phyloP scores from a whole-genome alignment of 2,797 vertebrate species.

The Acanthurus leucopareius region DNA sequence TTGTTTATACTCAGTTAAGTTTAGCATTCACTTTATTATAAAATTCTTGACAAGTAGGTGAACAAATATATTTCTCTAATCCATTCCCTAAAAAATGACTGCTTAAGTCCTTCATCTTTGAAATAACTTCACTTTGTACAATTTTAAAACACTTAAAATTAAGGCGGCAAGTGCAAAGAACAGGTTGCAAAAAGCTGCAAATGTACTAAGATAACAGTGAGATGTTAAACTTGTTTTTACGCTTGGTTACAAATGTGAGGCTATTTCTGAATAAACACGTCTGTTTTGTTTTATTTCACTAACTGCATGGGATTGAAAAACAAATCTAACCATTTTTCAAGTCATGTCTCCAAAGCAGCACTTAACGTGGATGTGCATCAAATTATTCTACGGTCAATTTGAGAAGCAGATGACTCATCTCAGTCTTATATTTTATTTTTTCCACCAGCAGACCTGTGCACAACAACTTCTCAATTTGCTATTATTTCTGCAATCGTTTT shows the following conservation, averaged over 20 bases:
- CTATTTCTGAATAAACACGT: slow-evolving; percentile 29
- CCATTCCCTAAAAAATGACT: no score
- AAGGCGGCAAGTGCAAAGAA: slow-evolving; percentile 7
- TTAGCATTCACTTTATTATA: neutral
- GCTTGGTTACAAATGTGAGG: slow-evolving; percentile 26
- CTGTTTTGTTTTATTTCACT: slow-evolving; percentile 42
- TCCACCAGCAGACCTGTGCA: slow-evolving; percentile 8
- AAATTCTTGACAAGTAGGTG: neutral
- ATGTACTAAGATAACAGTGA: slow-evolving; percentile 15
- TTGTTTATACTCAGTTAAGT: neutral
- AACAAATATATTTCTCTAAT: neutral
- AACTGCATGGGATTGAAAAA: slow-evolving; percentile 24
- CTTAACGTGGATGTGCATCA: slow-evolving; percentile 45
- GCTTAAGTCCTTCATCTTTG: neutral
- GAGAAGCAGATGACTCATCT: slow-evolving; percentile 39
- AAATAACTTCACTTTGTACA: slow-evolving; percentile 2
- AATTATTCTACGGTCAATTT: slow-evolving; percentile 38
- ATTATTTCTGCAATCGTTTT: slow-evolving; percentile 44
- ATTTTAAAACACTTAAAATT: slow-evolving; percentile 12
- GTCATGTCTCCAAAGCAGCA: slow-evolving; percentile 13
- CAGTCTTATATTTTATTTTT: slow-evolving; percentile 7
- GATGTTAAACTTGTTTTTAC: slow-evolving; percentile 11
- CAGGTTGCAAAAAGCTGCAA: neutral
- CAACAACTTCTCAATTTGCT: slow-evolving; percentile 27
- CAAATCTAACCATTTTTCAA: slow-evolving; percentile 32